phyloP scores from a whole-genome alignment of 2,888 invertebrate species.

The Nymphalis polychloros region DNA sequence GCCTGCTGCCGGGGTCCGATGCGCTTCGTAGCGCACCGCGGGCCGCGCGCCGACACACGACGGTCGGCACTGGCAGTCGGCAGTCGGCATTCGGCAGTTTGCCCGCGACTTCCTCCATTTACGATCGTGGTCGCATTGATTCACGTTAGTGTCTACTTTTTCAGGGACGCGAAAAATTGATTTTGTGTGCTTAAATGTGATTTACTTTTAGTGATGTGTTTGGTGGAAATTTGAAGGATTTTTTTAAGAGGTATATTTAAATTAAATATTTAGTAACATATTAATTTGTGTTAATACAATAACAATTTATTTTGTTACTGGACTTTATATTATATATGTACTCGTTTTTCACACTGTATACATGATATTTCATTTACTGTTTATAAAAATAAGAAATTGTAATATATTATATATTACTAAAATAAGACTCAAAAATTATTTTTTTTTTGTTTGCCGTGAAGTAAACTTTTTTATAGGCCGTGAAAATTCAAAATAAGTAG shows the following conservation, averaged over 20 bases:
- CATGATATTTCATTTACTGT: too few species aligned
- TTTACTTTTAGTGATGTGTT: constrained; percentile 13
- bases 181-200: constrained; percentile 9
- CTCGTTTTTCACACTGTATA: too few species aligned
- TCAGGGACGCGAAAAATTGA: not conserved
- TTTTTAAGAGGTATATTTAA: constrained; percentile 6
- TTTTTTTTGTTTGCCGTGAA: too few species aligned
- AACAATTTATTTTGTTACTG: too few species aligned
- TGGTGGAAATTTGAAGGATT: not conserved
- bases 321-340: too few species aligned
- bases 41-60: constrained; percentile 5
- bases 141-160: not conserved
- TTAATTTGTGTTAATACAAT: too few species aligned
- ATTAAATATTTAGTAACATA: not conserved
- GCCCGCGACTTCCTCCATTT: constrained; percentile 29
- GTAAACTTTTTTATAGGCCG: too few species aligned
- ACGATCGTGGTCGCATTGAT: constrained; percentile 4
- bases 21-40: constrained; percentile 20
- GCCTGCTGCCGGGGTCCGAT: constrained; percentile 28
- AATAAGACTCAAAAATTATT: too few species aligned
- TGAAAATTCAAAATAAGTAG: too few species aligned
- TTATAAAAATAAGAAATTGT: too few species aligned
- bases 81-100: constrained; percentile 30
- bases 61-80: constrained; percentile 32
- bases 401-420: too few species aligned